Evolutionary conservation across 2,113 vertebrate genomes (phyloP).

Genomic region (Lutjanus erythropterus): DNA sequence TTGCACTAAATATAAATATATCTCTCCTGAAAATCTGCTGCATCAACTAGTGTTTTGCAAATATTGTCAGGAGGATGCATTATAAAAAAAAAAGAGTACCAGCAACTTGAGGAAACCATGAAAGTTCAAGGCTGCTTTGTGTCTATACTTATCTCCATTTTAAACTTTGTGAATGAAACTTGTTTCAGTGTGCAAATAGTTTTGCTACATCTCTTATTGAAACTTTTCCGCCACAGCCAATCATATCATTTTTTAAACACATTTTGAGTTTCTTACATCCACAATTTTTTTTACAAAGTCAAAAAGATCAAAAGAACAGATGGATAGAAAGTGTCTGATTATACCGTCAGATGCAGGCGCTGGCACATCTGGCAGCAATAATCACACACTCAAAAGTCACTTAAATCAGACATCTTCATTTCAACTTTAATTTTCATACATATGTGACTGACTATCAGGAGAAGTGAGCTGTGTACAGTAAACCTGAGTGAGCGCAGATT

Average conservation of each 20-base stretch:
- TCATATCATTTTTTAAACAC: neutral
- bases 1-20: neutral
- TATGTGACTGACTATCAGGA: neutral
- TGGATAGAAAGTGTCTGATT: slow-evolving; percentile 42
- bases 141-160: neutral
- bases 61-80: neutral
- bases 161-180: neutral
- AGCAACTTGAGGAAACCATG: neutral
- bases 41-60: neutral
- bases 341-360: slow-evolving; percentile 33
- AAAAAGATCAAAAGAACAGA: slow-evolving; percentile 40
- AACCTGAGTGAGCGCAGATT: neutral
- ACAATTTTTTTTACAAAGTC: slow-evolving; percentile 3
- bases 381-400: slow-evolving; percentile 30
- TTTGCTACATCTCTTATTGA: too few relatives aligned
- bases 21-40: neutral
- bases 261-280: neutral
- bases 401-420: slow-evolving; percentile 23
- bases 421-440: neutral
- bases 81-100: neutral
- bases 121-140: neutral
- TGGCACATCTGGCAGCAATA: slow-evolving; percentile 54
- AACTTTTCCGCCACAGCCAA: neutral
- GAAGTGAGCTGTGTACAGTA: neutral
- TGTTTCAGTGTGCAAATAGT: neutral